Conservation (phyloP, 2,888 invertebrate genomes). For the Sinelater perroti region DNA sequence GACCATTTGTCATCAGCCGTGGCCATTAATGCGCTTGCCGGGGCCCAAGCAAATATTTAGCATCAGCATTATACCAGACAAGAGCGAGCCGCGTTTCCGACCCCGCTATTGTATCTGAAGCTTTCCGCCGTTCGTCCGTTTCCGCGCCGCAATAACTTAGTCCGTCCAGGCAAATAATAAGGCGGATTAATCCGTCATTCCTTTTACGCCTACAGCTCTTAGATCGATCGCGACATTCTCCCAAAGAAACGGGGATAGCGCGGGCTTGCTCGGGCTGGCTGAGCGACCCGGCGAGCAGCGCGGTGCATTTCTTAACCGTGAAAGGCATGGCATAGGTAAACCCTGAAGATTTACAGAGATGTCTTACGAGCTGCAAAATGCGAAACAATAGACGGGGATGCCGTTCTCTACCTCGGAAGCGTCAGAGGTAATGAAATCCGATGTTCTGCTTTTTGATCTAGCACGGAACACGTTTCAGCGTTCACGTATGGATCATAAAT, state of each 20-base stretch:
- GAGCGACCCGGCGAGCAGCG: neutral
- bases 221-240: neutral
- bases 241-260: neutral
- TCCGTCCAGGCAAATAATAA: conserved; percentile 22
- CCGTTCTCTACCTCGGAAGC: conserved; percentile 13
- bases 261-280: no score
- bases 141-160: neutral
- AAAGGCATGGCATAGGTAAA: no score
- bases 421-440: neutral
- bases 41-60: conserved; percentile 23
- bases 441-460: conserved; percentile 6
- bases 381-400: conserved; percentile 22
- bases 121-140: conserved; percentile 18
- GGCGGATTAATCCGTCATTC: conserved; percentile 11
- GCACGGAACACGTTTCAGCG: no score
- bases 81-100: conserved; percentile 10
- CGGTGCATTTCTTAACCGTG: neutral
- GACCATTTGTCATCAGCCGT: conserved; percentile 27
- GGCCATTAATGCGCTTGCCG: conserved; percentile 27
- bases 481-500: no score
- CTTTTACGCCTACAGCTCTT: neutral
- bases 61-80: conserved; percentile 11
- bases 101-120: conserved; percentile 14
- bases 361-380: conserved; percentile 21
- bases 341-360: conserved; percentile 17